Base-by-base conservation (phyloP, 2,888 invertebrate genomes). In the Luperina testacea region DNA sequence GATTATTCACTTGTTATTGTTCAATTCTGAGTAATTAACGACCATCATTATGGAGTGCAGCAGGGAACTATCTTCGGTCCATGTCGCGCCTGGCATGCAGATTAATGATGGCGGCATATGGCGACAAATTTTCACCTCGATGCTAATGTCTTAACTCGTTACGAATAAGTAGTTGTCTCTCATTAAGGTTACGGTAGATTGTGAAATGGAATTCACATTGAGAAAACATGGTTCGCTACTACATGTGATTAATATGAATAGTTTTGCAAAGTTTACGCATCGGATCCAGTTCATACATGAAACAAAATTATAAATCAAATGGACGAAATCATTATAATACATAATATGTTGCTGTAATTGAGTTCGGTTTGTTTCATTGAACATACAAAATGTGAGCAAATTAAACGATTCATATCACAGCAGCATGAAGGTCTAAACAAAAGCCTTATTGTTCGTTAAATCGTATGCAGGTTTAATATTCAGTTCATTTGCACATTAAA, bases 141-240 rank as follows among this genome's bases (percentile, higher is more conserved):
- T 57, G 57, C 71, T 83, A 78, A 79, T 69, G 70, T 64, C 64
- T 73, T 15, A 73, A 67, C 80, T 82, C 79, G 76, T 73, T 82
- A 79, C 69, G 64, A 73, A 42, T 53, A 59, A 72, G 67, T 51
- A 83, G 67, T 63, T 42, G 27, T 64, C 38, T 69, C 68, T 82
- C 63, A 75, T 80, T 80, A 63, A 75, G 38, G 76, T 42, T 15
- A 42, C 38, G 17, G 59, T 59, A 6, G 20, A 57, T 42, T 15
- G 4, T 9, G 13, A 68, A 68, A 57, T 27, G 11, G 13, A 48
- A 63, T 82, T 68, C 38, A 68, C 15, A 67, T 75, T 48, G 64
- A 24, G 57, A 65, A 27, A 48, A 79, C 6, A 57, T 27, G 32
- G 24, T 45, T n/a, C 15, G 3, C 11, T 53, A 61, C 20, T 42